Base-by-base conservation (phyloP, 2,888 invertebrate species). In the Diarsia mendica region DNA sequence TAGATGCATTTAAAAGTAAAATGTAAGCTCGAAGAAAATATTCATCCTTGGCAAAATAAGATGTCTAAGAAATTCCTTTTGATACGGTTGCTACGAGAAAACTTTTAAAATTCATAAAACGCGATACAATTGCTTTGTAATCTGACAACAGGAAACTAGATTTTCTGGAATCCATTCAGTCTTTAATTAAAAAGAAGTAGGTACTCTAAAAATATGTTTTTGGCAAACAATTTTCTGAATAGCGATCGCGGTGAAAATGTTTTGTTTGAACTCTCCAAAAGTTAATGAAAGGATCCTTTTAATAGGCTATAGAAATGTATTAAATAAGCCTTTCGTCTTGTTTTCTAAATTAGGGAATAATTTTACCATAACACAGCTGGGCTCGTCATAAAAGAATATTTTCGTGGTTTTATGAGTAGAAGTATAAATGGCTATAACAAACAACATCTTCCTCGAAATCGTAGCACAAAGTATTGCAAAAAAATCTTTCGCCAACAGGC, bases 1-100 rank as follows among this genome's bases (percentile, higher is more conserved):
- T 9, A 75, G 60, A 63, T 49, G 65, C 77, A 79, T 84, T 77
- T 84, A 75, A 77, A 85, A 83, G 83, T 81, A 66, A 80, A 80
- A 87, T 83, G 61, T 65, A 70, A 67, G 61, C 69, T 69, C n/a
- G 5, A 74, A 39, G 69, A 67, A 67, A 72, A 58, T 83, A 65
- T 75, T 20, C 60, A 63, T 73, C 72, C 60, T 75, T 67, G 33
- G 63, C 5, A 28, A 55, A 3, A 39, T 8, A 39, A 71, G 65
- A 33, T 15, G 33, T 33, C n/a, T 4, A 13, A 75, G 53, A 64
- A 75, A 63, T 58, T 72, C 61, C 23, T 65, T 72, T 49, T 61
- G 39, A 66, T 66, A 63, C 23, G 5, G 13, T 46, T 64, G 64
- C 71, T 69, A 78, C 44, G 61, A 79, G 71, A 76, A 67, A 78